phyloP scores from a whole-genome alignment of 2,888 invertebrate genomes.

The Masnerella sp. region DNA sequence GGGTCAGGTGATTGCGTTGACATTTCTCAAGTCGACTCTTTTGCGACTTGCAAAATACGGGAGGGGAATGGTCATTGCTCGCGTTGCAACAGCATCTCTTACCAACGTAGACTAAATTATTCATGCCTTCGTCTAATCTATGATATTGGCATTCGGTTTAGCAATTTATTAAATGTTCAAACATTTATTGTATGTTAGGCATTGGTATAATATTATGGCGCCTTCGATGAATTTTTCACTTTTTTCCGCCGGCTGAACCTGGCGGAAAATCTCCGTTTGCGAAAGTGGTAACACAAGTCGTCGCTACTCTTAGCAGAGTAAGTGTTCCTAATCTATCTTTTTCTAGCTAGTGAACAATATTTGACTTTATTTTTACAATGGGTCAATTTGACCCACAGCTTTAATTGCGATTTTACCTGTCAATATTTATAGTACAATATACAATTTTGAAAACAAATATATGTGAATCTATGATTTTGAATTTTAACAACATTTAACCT shows the following conservation, averaged over 20 bases:
- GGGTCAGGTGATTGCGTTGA: constrained; percentile 49
- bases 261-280: constrained; percentile 70
- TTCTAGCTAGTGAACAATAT: too few species aligned
- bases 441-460: constrained; percentile 13
- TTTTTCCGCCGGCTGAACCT: constrained; percentile 67
- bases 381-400: too few species aligned
- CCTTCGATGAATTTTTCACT: background rate
- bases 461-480: background rate
- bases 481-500: background rate
- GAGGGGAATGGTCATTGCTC: constrained; percentile 15
- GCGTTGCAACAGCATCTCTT: constrained; percentile 36
- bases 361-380: background rate
- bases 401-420: background rate
- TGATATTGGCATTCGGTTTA: background rate
- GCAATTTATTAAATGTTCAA: background rate
- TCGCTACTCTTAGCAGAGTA: constrained; percentile 72
- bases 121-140: constrained; percentile 3
- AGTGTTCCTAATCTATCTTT: constrained; percentile 47
- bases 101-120: constrained; percentile 15
- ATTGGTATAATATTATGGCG: too few species aligned
- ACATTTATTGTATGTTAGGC: too few species aligned
- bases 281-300: constrained; percentile 67
- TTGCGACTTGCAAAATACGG: constrained; percentile 53
- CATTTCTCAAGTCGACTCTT: constrained; percentile 43
- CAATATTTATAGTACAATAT: too few species aligned